Evolutionary conservation across 2,888 invertebrate species (phyloP), one percentile per base, ranked within the genome.

Genomic region (Pelosia muscerda): DNA sequence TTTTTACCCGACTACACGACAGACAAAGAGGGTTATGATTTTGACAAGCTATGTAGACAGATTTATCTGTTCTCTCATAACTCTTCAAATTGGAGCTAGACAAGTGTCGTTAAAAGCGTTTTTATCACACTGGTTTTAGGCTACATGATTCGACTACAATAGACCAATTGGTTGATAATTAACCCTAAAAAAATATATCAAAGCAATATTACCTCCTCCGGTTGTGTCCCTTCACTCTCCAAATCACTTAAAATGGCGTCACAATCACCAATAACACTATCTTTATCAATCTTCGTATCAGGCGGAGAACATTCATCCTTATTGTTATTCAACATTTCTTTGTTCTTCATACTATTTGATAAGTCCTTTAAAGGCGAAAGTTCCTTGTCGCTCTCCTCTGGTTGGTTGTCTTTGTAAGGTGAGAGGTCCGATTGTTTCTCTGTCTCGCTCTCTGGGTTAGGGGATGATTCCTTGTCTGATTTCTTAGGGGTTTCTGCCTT

Each of bases 201-300:
- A 34, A 31, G 57, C 38, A 23, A 19, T 42, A 85, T 86, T 79
- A 96, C 97, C 95, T 98, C 98, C 84, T 98, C 98, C 0, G 97
- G 97, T 78, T 97, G 97, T 0, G 97, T 98, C 0, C 97, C 97
- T 82, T 98, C 98, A 84, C 98, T 98, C 87, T 98, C 98, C 85
- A 97, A 96, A 83, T 97, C 98, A 73, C 97, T 97, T 84, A 97
- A 95, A n/a, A 86, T 82, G 0, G 82, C 81, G 56, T 81, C 89
- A 8, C 90, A 92, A 66, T 97, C 97, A 0, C 97, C 97, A 80
- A 96, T 95, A 1, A 96, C 94, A 74, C 96, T 96, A 68, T 96
- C 96, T 85, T 96, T 96, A 66, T 96, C 96, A 3, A 90, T 76
- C 74, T 95, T 94, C 3, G 80, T 22, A 54, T 95, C 95, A 0